phyloP scores from a whole-genome alignment of 2,113 vertebrate genomes.

The Urocolius indicus region DNA sequence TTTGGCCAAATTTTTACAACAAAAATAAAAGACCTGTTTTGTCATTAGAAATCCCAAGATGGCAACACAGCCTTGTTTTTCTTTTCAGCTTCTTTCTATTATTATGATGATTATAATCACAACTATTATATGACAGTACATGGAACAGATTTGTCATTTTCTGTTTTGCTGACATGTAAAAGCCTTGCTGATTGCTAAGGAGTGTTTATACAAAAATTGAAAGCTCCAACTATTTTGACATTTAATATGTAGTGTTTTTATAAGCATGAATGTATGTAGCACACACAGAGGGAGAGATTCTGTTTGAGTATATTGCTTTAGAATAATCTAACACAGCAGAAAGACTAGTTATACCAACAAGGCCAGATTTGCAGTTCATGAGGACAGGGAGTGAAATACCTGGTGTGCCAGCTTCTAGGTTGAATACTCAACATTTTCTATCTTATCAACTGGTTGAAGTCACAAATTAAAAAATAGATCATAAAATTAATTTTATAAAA shows the following conservation, averaged over 20 bases:
- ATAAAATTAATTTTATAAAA: slow-evolving; percentile 18
- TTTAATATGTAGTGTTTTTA: neutral
- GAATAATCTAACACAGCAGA: neutral
- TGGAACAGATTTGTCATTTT: slow-evolving; percentile 3
- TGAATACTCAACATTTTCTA: neutral
- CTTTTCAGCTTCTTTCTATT: neutral
- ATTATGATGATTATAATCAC: neutral
- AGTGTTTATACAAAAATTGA: neutral
- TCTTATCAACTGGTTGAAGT: neutral
- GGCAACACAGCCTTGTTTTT: slow-evolving; percentile 64
- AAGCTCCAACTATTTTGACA: neutral
- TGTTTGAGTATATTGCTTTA: neutral
- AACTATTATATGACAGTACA: neutral
- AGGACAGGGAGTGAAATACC: neutral
- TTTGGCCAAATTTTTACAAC: neutral
- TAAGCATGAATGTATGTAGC: neutral
- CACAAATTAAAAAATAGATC: neutral
- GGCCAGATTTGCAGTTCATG: neutral
- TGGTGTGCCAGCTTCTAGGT: neutral
- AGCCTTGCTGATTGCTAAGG: neutral
- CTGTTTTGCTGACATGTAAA: slow-evolving; percentile 15
- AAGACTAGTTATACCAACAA: neutral
- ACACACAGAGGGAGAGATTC: neutral
- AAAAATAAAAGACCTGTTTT: slow-evolving; percentile 29
- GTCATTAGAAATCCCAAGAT: slow-evolving; percentile 63